Percentiles rank a stretch among this genome's conserved stretches.
These are phyloP conservation scores for Bubo blakistoni DNA, from an alignment of 2,113 vertebrate genomes.

Conservation along the genomic window DNA sequence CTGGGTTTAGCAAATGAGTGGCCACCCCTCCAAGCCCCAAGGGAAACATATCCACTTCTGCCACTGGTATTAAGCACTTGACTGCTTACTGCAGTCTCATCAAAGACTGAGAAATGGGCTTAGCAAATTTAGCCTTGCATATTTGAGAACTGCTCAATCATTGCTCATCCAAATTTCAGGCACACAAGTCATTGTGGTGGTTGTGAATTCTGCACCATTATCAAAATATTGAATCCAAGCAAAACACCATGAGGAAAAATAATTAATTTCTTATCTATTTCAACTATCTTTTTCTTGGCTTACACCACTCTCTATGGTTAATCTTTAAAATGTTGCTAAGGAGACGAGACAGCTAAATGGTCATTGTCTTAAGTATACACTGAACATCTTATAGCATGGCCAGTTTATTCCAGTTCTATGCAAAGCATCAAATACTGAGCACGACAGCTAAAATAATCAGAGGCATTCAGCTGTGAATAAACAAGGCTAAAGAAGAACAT, in stretches of 20 bases:
- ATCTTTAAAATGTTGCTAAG: neutral
- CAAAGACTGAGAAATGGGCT: neutral
- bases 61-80: neutral
- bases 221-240: neutral
- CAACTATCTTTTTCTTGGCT: neutral
- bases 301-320: neutral
- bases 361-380: neutral
- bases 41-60: neutral
- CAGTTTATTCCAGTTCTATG: slow-evolving; percentile 17
- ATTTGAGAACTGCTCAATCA: neutral
- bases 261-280: neutral
- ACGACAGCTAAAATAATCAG: slow-evolving; percentile 32
- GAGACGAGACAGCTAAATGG: slow-evolving; percentile 24
- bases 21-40: neutral
- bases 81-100: neutral
- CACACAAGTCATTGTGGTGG: neutral
- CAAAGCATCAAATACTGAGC: slow-evolving; percentile 13
- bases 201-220: neutral
- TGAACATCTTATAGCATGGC: neutral
- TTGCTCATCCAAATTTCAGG: neutral
- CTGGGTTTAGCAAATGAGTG: neutral
- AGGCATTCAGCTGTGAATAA: neutral
- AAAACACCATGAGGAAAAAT: neutral
- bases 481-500: slow-evolving; percentile 12
- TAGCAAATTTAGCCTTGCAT: neutral